Base-by-base conservation (phyloP, 2,113 vertebrate genomes). In the Oncorhynchus keta region DNA sequence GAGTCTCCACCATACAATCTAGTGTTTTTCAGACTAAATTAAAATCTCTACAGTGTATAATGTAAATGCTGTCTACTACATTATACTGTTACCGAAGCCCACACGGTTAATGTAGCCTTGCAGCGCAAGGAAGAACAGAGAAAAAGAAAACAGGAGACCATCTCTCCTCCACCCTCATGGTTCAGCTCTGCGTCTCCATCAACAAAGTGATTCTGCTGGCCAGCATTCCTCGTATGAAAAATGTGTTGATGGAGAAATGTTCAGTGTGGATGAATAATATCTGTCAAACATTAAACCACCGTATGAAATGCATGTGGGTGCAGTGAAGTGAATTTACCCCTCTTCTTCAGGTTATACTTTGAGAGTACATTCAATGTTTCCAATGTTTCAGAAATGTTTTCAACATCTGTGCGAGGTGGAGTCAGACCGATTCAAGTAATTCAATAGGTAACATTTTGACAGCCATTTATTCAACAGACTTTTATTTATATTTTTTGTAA, bases 321-420 rank as follows among this genome's bases (percentile, higher is more conserved):
- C 39, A 45, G 39, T 45, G 39, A 45, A 45, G 39, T 45, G 55
- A 57, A 57, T 57, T 13, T 57, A 9, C 7, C 51, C 5, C 16
- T 57, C 51, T 57, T 57, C 5, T 57, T 57, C 51, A 20, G 51
- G 51, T 57, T 57, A 20, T 57, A 35, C 35, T 61, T 18, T 22
- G 57, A 61, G 57, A n/a, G 20, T 61, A n/a, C 57, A n/a, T 61
- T 61, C 3, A 22, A 61, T 22, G 6, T 20, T 20, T 61, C 11
- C 59, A 57, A 18, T 57, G 59, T 61, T n/a, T 61, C 16, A 3
- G 6, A 61, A 61, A 61, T 8, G 59, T 14, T n/a, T n/a, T 61
- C 20, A n/a, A 20, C 67, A 83, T 89, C 83, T 82, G 57, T 81
- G 11, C 75, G 77, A 73, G 74, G 2, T 51, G 14, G 14, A 3